Conservation (phyloP, 2,113 vertebrate genomes). For the Poeciliopsis prolifica region DNA sequence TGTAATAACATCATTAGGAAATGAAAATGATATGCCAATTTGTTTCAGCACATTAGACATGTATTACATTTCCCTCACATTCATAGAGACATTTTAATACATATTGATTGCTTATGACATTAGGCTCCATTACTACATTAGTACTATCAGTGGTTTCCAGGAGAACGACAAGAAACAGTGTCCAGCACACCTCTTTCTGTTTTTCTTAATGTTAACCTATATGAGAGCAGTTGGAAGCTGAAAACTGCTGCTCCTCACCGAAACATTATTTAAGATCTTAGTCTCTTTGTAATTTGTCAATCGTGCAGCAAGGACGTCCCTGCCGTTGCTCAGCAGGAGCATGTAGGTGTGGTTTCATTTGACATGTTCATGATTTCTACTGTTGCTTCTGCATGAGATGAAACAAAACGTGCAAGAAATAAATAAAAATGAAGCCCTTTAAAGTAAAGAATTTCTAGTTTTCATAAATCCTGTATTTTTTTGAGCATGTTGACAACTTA, state of each 20-base stretch:
- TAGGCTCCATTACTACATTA: not conserved
- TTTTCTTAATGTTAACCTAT: not conserved
- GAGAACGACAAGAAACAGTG: not conserved
- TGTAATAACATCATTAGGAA: conserved; percentile 21
- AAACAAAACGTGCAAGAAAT: not conserved
- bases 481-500: too few relatives aligned
- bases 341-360: not conserved
- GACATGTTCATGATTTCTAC: not conserved
- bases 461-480: too few relatives aligned
- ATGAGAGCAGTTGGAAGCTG: conserved; percentile 2
- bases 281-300: conserved; percentile 33
- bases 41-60: conserved; percentile 27
- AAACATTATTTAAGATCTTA: conserved; percentile 14
- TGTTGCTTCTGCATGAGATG: not conserved
- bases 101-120: conserved; percentile 3
- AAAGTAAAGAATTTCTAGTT: too few relatives aligned
- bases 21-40: conserved; percentile 13
- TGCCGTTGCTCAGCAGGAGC: not conserved
- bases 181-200: not conserved
- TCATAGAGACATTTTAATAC: conserved; percentile 2
- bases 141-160: conserved; percentile 1
- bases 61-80: conserved; percentile 9
- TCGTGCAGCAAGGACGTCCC: not conserved
- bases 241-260: conserved; percentile 4
- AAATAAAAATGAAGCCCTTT: too few relatives aligned